Evolutionary conservation across 1,140 invertebrate species (phyloP).

Genomic region (Plodia interpunctella): DNA sequence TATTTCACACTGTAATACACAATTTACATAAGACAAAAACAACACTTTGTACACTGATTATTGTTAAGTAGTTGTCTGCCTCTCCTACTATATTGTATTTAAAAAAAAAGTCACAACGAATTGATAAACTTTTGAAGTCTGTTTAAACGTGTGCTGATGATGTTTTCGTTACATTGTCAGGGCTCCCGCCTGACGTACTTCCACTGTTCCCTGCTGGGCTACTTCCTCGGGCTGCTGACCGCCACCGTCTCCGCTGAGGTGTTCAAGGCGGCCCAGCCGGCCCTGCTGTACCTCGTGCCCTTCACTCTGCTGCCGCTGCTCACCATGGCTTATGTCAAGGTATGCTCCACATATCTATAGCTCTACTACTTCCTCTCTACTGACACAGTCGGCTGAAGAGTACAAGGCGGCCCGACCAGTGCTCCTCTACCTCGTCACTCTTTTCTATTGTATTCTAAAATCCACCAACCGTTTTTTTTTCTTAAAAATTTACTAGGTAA

Average conservation of each 20-base stretch:
- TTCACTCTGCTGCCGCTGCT: constrained; percentile 96
- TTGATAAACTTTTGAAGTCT: no score
- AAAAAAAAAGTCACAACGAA: no score
- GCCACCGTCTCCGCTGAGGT: constrained; percentile 98
- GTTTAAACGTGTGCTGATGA: neutral
- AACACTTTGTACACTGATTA: no score
- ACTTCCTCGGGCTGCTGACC: constrained; percentile 96
- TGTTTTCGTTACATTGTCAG: constrained; percentile 20
- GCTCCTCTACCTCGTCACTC: constrained; percentile 96
- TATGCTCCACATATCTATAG: constrained; percentile 55
- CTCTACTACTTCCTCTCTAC: constrained; percentile 93
- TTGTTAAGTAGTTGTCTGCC: no score
- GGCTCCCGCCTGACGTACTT: constrained; percentile 88
- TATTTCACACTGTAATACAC: neutral
- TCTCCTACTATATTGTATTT: no score
- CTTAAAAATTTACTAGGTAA: neutral
- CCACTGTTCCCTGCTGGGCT: constrained; percentile 98
- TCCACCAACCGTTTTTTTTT: no score
- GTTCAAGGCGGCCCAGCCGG: constrained; percentile 98
- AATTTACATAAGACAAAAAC: no score
- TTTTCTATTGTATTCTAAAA: no score
- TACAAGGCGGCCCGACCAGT: constrained; percentile 99
- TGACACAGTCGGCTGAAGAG: constrained; percentile 97
- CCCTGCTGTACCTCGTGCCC: constrained; percentile 96
- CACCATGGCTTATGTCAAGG: constrained; percentile 98